Conservation (phyloP, 2,888 invertebrate genomes). For the Xestia xanthographa region DNA sequence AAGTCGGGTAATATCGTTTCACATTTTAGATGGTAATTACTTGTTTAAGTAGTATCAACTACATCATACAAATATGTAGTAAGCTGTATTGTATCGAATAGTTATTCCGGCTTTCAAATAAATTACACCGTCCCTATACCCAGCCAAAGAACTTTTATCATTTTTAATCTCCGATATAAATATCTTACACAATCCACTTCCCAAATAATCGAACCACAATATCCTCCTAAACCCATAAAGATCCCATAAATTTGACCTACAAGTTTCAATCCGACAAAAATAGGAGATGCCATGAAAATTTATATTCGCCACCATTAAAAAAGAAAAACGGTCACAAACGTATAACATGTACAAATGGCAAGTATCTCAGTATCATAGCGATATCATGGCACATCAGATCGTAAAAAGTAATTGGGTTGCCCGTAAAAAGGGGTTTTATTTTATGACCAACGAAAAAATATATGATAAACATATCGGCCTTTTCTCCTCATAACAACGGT, state of each 20-base stretch:
- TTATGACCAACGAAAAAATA: slow-evolving; percentile 85
- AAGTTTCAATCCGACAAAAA: slow-evolving; percentile 68
- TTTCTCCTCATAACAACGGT: slow-evolving; percentile 76
- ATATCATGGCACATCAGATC: slow-evolving; percentile 86
- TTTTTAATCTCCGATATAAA: slow-evolving; percentile 33
- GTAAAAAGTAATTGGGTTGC: slow-evolving; percentile 90
- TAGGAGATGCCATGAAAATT: slow-evolving; percentile 71
- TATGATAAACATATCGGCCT: slow-evolving; percentile 86
- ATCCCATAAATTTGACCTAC: slow-evolving; percentile 43
- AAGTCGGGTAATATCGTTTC: not conserved
- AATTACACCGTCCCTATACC: not conserved
- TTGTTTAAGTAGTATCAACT: not conserved
- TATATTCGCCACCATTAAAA: slow-evolving; percentile 69
- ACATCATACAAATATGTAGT: not conserved
- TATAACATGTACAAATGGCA: slow-evolving; percentile 78
- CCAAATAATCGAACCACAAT: slow-evolving; percentile 50
- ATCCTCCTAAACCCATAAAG: slow-evolving; percentile 35
- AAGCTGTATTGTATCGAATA: not conserved
- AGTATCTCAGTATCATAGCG: slow-evolving; percentile 83
- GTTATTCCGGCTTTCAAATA: not conserved
- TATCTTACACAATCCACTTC: slow-evolving; percentile 33
- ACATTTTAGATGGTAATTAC: not conserved
- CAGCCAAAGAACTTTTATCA: not conserved
- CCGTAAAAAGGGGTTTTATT: slow-evolving; percentile 89
- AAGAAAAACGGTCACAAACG: slow-evolving; percentile 71